phyloP scores from a whole-genome alignment of 2,888 invertebrate species.

The Cephalotes varians region DNA sequence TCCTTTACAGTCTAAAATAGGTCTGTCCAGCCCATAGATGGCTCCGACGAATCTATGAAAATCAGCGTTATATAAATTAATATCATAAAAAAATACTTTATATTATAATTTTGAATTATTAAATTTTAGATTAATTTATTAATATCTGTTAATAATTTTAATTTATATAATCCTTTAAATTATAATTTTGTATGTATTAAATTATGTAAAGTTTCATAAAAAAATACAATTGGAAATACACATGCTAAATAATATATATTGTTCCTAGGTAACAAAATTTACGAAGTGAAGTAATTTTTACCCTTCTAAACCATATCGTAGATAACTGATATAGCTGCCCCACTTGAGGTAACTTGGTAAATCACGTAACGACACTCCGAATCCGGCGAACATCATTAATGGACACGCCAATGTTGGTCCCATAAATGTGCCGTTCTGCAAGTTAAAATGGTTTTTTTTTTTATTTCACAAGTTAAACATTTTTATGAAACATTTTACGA shows the following conservation, averaged over 20 bases:
- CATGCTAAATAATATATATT: not conserved
- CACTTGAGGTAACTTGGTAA: conserved; percentile 95
- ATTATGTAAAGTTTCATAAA: not conserved
- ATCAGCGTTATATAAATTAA: not conserved
- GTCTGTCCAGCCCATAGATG: conserved; percentile 93
- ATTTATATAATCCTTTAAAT: not conserved
- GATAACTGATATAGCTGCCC: conserved; percentile 96
- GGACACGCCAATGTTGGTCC: conserved; percentile 97
- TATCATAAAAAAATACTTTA: not conserved
- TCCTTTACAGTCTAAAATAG: conserved; percentile 90
- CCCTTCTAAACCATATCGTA: conserved; percentile 96
- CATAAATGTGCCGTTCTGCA: conserved; percentile 97
- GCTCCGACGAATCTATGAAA: conserved; percentile 88
- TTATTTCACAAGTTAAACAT: not conserved
- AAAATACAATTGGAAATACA: not conserved
- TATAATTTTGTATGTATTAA: not conserved
- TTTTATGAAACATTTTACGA: not conserved
- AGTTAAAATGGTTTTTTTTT: conserved; percentile 57
- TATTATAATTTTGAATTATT: not conserved
- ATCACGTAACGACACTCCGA: conserved; percentile 96
- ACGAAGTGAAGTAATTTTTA: conserved; percentile 73
- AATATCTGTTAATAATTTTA: not conserved
- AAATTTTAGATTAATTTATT: not conserved
- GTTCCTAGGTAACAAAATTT: not conserved
- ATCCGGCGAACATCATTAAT: conserved; percentile 98